Conservation (phyloP, 2,888 invertebrate species). For the Dryomyza anilis region DNA sequence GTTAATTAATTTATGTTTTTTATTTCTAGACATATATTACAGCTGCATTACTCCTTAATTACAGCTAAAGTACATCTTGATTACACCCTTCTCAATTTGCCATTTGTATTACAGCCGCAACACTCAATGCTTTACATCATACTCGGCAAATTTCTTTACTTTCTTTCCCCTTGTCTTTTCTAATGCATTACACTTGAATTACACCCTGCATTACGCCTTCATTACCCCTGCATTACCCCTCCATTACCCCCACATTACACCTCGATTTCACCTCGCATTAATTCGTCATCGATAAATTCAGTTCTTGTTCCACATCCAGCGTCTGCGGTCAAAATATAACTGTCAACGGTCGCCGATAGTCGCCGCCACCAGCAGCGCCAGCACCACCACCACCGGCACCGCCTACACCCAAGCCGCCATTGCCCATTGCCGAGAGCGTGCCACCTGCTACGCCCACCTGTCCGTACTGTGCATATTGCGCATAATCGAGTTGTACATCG, state of each 20-base stretch:
- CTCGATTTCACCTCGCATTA: constrained; percentile 29
- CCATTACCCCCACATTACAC: not conserved
- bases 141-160: too few species aligned
- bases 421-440: constrained; percentile 24
- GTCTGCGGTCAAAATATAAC: constrained; percentile 62
- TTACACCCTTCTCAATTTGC: too few species aligned
- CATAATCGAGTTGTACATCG: constrained; percentile 57
- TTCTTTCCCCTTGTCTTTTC: too few species aligned
- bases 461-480: constrained; percentile 55
- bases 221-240: too few species aligned
- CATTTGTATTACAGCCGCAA: too few species aligned
- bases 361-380: constrained; percentile 46
- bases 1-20: too few species aligned
- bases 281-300: constrained; percentile 55
- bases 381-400: constrained; percentile 27
- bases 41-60: too few species aligned
- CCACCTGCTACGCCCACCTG: constrained; percentile 43
- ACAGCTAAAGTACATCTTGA: too few species aligned
- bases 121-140: too few species aligned
- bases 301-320: constrained; percentile 52
- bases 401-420: constrained; percentile 29
- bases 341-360: constrained; percentile 60
- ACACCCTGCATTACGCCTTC: too few species aligned
- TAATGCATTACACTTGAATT: too few species aligned
- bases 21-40: too few species aligned